Conservation (phyloP, 2,113 vertebrate species). For the Cranoglanis bouderius region DNA sequence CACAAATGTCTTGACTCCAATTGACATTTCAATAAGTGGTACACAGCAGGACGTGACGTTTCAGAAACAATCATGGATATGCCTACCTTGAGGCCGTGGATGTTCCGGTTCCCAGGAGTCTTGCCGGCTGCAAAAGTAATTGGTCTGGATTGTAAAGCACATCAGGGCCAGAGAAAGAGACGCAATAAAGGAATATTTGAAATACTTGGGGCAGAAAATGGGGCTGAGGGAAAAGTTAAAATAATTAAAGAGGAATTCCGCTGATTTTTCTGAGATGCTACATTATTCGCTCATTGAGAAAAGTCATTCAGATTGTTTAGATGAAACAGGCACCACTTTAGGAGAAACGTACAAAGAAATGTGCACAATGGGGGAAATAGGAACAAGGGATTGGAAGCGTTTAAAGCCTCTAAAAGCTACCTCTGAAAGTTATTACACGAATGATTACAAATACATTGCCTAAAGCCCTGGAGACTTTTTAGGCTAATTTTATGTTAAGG, state of each 20-base stretch:
- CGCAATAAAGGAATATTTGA: constrained; percentile 84
- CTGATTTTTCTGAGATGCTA: background rate
- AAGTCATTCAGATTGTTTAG: background rate
- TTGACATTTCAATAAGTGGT: constrained; percentile 99
- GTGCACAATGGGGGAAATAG: background rate
- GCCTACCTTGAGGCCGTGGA: constrained; percentile 99
- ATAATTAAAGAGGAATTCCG: constrained; percentile 11
- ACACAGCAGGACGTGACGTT: constrained; percentile 94
- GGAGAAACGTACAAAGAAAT: constrained; percentile 1
- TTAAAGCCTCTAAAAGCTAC: background rate
- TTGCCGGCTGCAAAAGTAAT: constrained; percentile 99
- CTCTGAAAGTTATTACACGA: constrained; percentile 21
- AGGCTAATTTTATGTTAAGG: constrained; percentile 28
- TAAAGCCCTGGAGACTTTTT: constrained; percentile 20
- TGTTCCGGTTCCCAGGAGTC: constrained; percentile 99
- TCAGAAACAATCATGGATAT: constrained; percentile 99
- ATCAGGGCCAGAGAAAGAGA: constrained; percentile 98
- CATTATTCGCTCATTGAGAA: background rate
- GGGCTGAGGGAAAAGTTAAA: constrained; percentile 89
- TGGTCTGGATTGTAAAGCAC: constrained; percentile 96
- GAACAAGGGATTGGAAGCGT: constrained; percentile 5
- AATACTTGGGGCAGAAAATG: constrained; percentile 85
- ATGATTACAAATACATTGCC: constrained; percentile 23
- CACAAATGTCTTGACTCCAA: constrained; percentile 81
- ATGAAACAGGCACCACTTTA: constrained; percentile 6